Base-by-base conservation (phyloP, 2,113 vertebrate genomes). In the Xiphophorus hellerii region DNA sequence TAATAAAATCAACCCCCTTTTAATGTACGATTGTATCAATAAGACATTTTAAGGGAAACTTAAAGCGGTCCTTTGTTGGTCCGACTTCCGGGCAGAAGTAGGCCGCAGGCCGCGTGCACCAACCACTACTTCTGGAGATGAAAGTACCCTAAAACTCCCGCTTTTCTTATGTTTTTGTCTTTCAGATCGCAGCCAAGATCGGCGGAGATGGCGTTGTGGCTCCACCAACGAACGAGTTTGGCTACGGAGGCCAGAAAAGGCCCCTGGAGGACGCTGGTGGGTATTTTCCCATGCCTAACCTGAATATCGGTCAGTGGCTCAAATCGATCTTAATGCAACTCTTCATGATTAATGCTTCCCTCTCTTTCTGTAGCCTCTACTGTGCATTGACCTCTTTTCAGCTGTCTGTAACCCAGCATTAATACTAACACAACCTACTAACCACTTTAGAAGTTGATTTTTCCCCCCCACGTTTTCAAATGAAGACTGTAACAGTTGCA, bases 231-330 rank as follows among this genome's bases (percentile, higher is more conserved):
- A 97, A 95, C 75, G 98, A 99, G 69, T 99, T 98, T 87, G 94
- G 96, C 89, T 99, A 97, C 84, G 96, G 96, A 79, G 98, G 98
- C 87, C 98, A 99, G 92, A 99, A 99, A 95, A 96, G 97, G 90
- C 97, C 98, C 87, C 93, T 99, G 86, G 98, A 99, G 94, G 98
- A 99, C 92, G 97, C 96, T 95, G 97, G 98, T 99, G 95, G 89
- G 96, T 94, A 93, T 93, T 93, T 93, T 92, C 92, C 92, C 89
- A 93, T 92, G 92, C 91, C 92, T 93, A 92, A 92, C 92, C 91
- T 91, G 87, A 91, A 89, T 92, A 89, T 90, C 91, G 92, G 92
- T 93, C 91, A 90, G 92, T 92, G 87, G 76, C 79, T 82, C 74
- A 69, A 83, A 86, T 90, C 77, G 81, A 91, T 85, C 83, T 88